Evolutionary conservation across 1,140 invertebrate genomes (phyloP), one percentile per base, ranked within the genome.

Genomic region (Mizuhopecten yessoensis): DNA sequence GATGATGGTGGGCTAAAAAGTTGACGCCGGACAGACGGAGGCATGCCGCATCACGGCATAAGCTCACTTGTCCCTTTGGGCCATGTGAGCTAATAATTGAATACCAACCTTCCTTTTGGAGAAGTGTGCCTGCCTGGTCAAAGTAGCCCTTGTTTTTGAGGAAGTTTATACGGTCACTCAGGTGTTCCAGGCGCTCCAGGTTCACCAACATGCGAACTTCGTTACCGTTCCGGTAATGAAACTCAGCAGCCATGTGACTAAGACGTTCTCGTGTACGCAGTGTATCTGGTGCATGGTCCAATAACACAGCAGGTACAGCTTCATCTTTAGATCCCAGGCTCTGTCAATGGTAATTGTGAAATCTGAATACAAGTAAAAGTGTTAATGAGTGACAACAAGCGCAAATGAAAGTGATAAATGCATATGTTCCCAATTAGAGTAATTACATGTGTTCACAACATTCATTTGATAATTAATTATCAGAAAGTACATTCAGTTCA

Each of bases 141-240:
- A 93, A 89, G 87, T 93, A 94, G 34, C 91, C 91, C 17, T 94
- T 91, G 0, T 93, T 92, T 29, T 92, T 93, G 7, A 95, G 92
- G 57, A 95, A 95, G 15, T 89, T 88, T 9, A 95, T 90, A 88
- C 93, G 93, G 45, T 95, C 95, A 86, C 94, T 90, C 0, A 90
- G 88, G 34, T 92, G 90, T 2, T 92, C 90, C 86, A 95, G 88
- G 42, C 94, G 91, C 23, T 94, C 90, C 3, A 95, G 88, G 86
- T 94, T 93, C 15, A 92, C 94, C 87, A 94, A 89, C 92, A 95
- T 94, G 57, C 91, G 93, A 17, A 91, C 88, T 29, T 39, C 49
- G 23, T 95, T 93, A 9, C 91, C 92, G 17, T 91, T 49, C 33
- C 86, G 88, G 49, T 93, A 92, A 89, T 94, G 93, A 34, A 94